Conservation (phyloP, 1,140 invertebrate species). For the Anadara kagoshimensis region DNA sequence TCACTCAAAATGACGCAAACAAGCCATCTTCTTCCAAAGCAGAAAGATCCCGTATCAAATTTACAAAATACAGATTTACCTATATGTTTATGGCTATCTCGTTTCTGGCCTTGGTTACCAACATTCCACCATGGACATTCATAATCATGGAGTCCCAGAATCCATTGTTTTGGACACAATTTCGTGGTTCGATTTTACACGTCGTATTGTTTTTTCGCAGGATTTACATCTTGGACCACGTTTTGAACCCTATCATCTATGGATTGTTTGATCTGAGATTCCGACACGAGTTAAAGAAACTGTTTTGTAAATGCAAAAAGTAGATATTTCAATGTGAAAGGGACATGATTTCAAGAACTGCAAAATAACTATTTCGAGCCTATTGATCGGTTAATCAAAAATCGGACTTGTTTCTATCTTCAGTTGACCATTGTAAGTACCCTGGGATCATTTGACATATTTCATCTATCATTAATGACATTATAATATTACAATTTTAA, state of each 20-base stretch:
- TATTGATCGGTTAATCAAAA: too few relatives aligned
- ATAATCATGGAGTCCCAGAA: slow-evolving; percentile 3
- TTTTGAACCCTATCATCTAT: slow-evolving; percentile 4
- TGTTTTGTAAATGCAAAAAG: background rate
- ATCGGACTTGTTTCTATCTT: too few relatives aligned
- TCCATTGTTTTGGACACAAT: slow-evolving; percentile 2
- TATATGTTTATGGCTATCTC: slow-evolving; percentile 13
- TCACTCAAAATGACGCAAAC: background rate
- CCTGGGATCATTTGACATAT: too few relatives aligned
- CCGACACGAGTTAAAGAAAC: slow-evolving; percentile 1
- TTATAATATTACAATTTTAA: too few relatives aligned
- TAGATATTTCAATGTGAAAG: too few relatives aligned
- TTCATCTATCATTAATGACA: too few relatives aligned
- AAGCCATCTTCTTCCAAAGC: background rate
- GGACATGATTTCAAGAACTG: too few relatives aligned
- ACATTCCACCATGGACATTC: slow-evolving; percentile 2
- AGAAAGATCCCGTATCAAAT: background rate
- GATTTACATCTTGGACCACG: slow-evolving; percentile 7
- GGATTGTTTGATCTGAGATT: background rate
- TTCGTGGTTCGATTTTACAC: background rate
- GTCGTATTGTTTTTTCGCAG: background rate
- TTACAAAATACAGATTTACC: slow-evolving; percentile 1
- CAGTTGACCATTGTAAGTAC: too few relatives aligned
- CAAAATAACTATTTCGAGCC: too few relatives aligned
- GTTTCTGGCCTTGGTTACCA: background rate